A percentile compares a stretch with the other conserved stretches of the same genome.
These are phyloP conservation scores for Coelopa pilipes DNA, from an alignment of 2,888 invertebrate species.

Conservation along the genomic window DNA sequence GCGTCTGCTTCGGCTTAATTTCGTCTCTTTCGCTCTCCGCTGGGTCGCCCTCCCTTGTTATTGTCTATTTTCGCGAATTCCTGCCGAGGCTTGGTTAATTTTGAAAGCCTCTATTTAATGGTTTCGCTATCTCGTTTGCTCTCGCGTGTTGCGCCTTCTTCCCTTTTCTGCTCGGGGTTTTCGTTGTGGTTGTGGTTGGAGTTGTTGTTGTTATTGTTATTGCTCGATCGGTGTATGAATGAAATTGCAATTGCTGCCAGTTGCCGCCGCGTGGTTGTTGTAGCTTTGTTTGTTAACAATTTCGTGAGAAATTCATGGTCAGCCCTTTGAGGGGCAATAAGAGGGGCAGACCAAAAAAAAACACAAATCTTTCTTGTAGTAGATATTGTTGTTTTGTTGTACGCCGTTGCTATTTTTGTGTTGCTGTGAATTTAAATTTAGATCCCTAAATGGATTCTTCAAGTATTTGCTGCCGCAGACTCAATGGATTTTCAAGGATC, in stretches of 20 bases:
- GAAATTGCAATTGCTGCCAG: slow-evolving; percentile 9
- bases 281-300: slow-evolving; percentile 22
- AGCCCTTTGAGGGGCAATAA: neutral
- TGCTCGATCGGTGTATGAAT: slow-evolving; percentile 8
- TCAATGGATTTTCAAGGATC: too few species aligned
- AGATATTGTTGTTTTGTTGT: neutral
- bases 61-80: slow-evolving; percentile 22
- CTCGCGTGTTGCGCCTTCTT: neutral
- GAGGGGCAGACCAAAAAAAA: neutral
- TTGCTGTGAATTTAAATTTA: slow-evolving; percentile 4
- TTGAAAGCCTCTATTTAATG: slow-evolving; percentile 21
- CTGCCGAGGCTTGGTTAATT: slow-evolving; percentile 14
- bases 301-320: slow-evolving; percentile 28
- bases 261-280: slow-evolving; percentile 7
- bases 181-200: neutral
- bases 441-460: neutral
- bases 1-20: slow-evolving; percentile 19
- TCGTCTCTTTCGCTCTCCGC: neutral
- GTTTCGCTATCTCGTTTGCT: neutral
- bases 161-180: neutral
- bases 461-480: too few species aligned
- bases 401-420: neutral
- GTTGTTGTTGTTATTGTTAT: neutral
- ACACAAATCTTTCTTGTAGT: neutral
- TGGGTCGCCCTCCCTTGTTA: slow-evolving; percentile 4